Evolutionary conservation across 2,888 invertebrate species (phyloP).

Genomic region (Auanema freiburgensis): DNA sequence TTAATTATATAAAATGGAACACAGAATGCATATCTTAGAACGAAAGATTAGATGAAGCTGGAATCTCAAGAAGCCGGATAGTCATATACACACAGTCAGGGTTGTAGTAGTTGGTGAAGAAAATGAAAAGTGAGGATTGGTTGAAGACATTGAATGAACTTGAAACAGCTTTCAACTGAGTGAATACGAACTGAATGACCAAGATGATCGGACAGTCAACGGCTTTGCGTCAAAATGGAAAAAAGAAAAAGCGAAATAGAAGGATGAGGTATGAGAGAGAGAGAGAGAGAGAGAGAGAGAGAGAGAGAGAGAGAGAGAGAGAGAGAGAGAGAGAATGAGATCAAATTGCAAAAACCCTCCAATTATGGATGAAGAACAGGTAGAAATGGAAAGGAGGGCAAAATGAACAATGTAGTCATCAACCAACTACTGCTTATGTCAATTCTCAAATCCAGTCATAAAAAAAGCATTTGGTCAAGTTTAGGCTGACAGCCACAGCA

Average conservation of each 20-base stretch:
- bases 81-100: conserved; percentile 1
- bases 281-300: conserved; percentile 6
- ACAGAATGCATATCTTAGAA: conserved; percentile 5
- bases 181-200: no score
- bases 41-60: background rate
- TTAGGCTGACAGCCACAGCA: background rate
- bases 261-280: conserved; percentile 1
- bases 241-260: background rate
- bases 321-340: background rate
- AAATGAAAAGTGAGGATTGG: background rate
- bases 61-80: background rate
- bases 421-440: conserved; percentile 10
- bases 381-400: conserved; percentile 6
- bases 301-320: background rate
- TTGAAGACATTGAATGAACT: no score
- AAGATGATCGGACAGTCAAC: no score
- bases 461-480: conserved; percentile 2
- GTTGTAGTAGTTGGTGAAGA: background rate
- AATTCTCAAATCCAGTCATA: no score
- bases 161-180: no score
- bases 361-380: background rate
- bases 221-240: conserved; percentile 1
- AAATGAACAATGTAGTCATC: conserved; percentile 12
- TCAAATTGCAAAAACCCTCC: background rate
- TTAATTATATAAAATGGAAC: background rate